Conservation (phyloP, 2,797 vertebrate genomes). For the Carcharodon carcharias region DNA sequence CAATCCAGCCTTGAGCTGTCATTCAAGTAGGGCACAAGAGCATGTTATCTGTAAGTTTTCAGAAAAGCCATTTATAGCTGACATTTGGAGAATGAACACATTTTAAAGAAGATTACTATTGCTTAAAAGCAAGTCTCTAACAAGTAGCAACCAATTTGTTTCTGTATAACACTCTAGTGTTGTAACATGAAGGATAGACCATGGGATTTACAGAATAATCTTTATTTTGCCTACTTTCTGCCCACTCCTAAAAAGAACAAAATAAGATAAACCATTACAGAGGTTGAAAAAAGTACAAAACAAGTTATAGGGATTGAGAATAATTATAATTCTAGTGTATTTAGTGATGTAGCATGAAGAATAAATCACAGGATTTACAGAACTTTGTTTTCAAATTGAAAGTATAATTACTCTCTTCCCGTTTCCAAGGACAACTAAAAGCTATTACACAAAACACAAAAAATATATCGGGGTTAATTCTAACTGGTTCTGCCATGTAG, state of each 20-base stretch:
- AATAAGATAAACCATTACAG: neutral
- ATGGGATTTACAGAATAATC: constrained; percentile 2
- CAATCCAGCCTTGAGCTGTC: constrained; percentile 16
- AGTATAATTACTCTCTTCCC: neutral
- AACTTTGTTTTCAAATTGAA: neutral
- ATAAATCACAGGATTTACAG: neutral
- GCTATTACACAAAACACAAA: neutral
- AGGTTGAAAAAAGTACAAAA: neutral
- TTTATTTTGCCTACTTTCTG: neutral
- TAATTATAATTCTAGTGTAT: neutral
- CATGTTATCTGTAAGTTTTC: constrained; percentile 28
- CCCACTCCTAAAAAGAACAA: neutral
- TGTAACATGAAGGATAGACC: neutral
- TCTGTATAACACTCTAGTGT: neutral
- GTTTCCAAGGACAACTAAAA: neutral
- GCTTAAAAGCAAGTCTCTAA: constrained; percentile 8
- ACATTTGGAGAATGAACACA: constrained; percentile 7
- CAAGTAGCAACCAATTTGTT: constrained; percentile 25
- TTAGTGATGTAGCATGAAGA: neutral
- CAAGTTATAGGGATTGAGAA: neutral
- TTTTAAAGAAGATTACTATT: neutral
- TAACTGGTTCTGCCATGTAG: neutral
- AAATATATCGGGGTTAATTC: neutral
- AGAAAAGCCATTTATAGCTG: constrained; percentile 16
- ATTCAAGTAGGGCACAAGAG: neutral